phyloP scores from a whole-genome alignment of 2,888 invertebrate species.

The Amiota minor region DNA sequence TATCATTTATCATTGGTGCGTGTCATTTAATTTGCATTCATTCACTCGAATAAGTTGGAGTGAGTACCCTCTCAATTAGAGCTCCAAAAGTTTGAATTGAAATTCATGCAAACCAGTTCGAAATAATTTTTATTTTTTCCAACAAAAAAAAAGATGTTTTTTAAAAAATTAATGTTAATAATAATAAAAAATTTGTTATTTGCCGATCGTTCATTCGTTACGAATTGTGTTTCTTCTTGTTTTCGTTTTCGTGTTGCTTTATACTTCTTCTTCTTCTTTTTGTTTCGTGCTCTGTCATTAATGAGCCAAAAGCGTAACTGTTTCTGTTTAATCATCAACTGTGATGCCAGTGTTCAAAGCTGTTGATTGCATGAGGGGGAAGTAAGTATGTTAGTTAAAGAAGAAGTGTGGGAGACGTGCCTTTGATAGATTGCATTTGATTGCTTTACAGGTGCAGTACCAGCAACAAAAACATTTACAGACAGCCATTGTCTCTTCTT shows the following conservation, averaged over 20 bases:
- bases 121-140: not conserved
- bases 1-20: constrained; percentile 11
- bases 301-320: constrained; percentile 63
- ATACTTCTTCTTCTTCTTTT: not conserved
- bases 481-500: constrained; percentile 6
- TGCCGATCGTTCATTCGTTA: constrained; percentile 63
- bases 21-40: constrained; percentile 16
- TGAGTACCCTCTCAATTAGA: not conserved
- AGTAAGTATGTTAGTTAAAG: not conserved
- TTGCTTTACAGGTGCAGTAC: constrained; percentile 57
- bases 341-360: not conserved
- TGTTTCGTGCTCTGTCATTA: constrained; percentile 51
- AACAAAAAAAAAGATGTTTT: constrained; percentile 53
- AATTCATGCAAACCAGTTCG: not conserved
- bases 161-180: constrained; percentile 55
- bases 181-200: constrained; percentile 46
- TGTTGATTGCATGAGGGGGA: constrained; percentile 6
- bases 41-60: not conserved
- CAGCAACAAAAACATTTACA: not conserved
- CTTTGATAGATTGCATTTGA: constrained; percentile 33
- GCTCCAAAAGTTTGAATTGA: not conserved
- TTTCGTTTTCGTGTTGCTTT: not conserved
- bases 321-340: constrained; percentile 52
- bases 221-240: constrained; percentile 37
- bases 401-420: constrained; percentile 36